Base-by-base conservation (phyloP, 2,888 invertebrate genomes). In the Sphaerolaimus hirsutus region DNA sequence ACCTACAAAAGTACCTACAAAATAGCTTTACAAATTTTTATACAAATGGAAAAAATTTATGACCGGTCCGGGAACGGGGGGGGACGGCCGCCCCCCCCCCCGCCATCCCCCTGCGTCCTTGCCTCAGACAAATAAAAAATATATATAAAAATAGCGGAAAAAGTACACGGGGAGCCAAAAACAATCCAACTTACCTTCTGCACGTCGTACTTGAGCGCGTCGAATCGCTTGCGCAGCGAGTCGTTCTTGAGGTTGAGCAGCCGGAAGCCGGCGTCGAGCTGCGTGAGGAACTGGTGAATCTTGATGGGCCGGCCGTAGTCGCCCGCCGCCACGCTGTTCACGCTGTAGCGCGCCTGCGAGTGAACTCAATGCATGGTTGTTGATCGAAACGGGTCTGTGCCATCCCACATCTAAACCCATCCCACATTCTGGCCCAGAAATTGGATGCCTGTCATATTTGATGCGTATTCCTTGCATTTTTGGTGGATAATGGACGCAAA, bases 121-220 rank as follows among this genome's bases (percentile, higher is more conserved):
- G n/a, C n/a, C n/a, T n/a, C n/a, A n/a, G n/a, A n/a, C n/a, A n/a
- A n/a, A n/a, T n/a, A n/a, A n/a, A n/a, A n/a, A n/a, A n/a, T n/a
- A n/a, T n/a, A n/a, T n/a, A n/a, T n/a, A n/a, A n/a, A n/a, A n/a
- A n/a, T n/a, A n/a, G n/a, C n/a, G n/a, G n/a, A n/a, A n/a, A n/a
- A n/a, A n/a, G n/a, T n/a, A n/a, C n/a, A n/a, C n/a, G n/a, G n/a
- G n/a, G n/a, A n/a, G n/a, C n/a, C n/a, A n/a, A n/a, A n/a, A n/a
- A n/a, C n/a, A n/a, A n/a, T n/a, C n/a, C n/a, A n/a, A n/a, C n/a
- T 61, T 87, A 87, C 19, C 65, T 86, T 87, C 66, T 86, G 86
- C 23, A 86, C 77, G 60, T 86, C 84, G 60, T 87, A 87, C 53
- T 69, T 69, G 38, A 68, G 55, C 2, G 60, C 66, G 55, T 68